Evolutionary conservation across 2,113 vertebrate species (phyloP), one percentile per base, ranked within the genome.

Genomic region (Paradoxurus hermaphroditus): DNA sequence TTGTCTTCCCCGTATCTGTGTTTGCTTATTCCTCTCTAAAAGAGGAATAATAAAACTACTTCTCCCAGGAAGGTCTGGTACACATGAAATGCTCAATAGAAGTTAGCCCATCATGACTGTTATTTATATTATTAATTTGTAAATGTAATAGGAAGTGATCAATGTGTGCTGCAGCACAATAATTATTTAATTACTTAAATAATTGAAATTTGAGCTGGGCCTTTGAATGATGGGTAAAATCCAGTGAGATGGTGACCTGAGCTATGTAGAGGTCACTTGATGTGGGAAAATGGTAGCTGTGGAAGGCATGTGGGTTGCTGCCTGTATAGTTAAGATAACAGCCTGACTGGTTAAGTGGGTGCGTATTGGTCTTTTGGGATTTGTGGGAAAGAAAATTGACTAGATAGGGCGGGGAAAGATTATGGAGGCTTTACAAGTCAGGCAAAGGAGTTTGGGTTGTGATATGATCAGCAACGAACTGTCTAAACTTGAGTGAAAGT

Each of bases 311-410:
- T 53, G 72, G 36, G 39, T 65, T 81, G 31, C 85, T 78, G 89
- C 59, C 46, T 72, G 59, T 23, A 1, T 15, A 39, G 51, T 41
- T 89, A 41, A 75, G 89, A 68, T 73, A 75, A 89, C n/a, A 91
- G 86, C 68, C 68, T 85, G 68, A 23, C 67, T 53, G 75, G 65
- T 46, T 95, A n/a, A 14, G 21, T 86, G 86, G 53, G 53, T 63
- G 36, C 91, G 56, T 36, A 36, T 29, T 62, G 75, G 31, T 91
- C 72, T 72, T 59, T 59, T 59, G 56, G 56, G 56, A 59, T 59
- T 84, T 87, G 83, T 95, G 73, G 49, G 95, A 79, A 93, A 95
- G 82, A 46, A 91, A 93, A 87, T 34, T 86, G 59, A 96, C 90
- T 79, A n/a, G 95, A n/a, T 23, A 93, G 68, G 72, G 90, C 86